phyloP scores from a whole-genome alignment of 2,113 vertebrate species.

The Cyanocitta stelleri region DNA sequence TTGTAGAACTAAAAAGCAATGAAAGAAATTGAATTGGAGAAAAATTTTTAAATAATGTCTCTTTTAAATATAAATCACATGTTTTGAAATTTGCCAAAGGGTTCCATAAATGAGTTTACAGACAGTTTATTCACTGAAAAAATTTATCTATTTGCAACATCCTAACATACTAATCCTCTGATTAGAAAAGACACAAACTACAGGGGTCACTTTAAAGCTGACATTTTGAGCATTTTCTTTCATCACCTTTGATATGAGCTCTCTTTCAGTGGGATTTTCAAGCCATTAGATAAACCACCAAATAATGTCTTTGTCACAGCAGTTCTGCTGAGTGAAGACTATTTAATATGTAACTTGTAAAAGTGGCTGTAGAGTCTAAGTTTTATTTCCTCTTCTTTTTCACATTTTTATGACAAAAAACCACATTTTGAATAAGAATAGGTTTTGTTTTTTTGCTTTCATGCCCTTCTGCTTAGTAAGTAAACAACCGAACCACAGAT shows the following conservation, averaged over 20 bases:
- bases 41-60: neutral
- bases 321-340: neutral
- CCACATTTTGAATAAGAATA: neutral
- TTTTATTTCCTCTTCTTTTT: neutral
- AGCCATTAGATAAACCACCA: neutral
- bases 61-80: neutral
- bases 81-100: neutral
- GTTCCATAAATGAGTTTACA: neutral
- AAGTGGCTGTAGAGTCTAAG: neutral
- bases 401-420: neutral
- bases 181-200: neutral
- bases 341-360: neutral
- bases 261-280: neutral
- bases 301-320: neutral
- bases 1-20: neutral
- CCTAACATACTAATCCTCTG: neutral
- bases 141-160: neutral
- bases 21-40: neutral
- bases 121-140: neutral
- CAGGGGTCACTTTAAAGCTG: neutral
- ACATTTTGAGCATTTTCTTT: constrained; percentile 9
- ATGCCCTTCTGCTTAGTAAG: neutral
- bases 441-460: neutral
- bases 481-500: neutral
- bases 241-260: neutral